These are phyloP conservation scores for Garrulus glandarius DNA, from an alignment of 2,797 vertebrate species.

Conservation along the genomic window DNA sequence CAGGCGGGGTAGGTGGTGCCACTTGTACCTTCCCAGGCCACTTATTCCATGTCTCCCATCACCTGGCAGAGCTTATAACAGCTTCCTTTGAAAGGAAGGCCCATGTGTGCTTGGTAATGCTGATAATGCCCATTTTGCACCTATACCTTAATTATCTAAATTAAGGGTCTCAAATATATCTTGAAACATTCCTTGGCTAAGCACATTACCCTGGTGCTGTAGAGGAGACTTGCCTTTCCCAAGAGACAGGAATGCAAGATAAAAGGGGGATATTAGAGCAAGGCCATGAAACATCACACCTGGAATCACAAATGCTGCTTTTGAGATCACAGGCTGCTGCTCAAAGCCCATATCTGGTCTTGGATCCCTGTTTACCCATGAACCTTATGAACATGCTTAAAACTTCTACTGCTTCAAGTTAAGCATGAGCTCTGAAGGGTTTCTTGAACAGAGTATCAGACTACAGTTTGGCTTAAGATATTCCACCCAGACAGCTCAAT, in stretches of 20 bases:
- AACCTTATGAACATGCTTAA: background rate
- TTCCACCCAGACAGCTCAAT: background rate
- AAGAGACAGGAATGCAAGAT: background rate
- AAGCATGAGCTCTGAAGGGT: background rate
- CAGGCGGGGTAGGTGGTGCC: background rate
- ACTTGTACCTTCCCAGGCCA: background rate
- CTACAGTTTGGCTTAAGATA: background rate
- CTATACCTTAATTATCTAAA: background rate
- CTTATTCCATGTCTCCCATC: background rate
- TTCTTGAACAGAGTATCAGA: background rate
- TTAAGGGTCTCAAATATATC: background rate
- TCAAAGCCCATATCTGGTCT: background rate
- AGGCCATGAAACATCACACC: background rate
- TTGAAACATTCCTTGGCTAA: background rate
- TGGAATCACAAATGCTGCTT: background rate
- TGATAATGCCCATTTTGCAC: background rate
- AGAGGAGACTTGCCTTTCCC: background rate
- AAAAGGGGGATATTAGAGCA: rapidly evolving
- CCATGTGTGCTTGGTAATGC: rapidly evolving
- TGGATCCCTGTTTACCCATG: background rate
- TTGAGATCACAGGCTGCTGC: background rate
- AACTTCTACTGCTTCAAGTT: background rate
- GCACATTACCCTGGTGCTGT: too few relatives aligned
- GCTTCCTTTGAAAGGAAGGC: background rate
- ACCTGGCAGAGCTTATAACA: background rate